Evolutionary conservation across 2,888 invertebrate species (phyloP), one percentile per base, ranked within the genome.

Genomic region (Drosophila anomalata): DNA sequence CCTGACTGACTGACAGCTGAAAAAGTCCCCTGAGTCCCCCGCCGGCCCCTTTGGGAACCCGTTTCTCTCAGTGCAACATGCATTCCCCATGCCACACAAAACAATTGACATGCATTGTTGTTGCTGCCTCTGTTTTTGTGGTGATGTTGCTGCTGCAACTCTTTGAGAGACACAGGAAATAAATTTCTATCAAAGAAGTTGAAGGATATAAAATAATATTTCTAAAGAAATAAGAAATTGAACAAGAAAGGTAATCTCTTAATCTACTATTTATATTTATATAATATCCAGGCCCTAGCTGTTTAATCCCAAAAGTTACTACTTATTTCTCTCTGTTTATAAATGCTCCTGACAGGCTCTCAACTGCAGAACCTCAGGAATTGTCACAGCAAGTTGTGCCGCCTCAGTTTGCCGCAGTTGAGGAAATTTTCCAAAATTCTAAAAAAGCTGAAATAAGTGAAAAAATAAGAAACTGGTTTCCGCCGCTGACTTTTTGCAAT

Each of bases 11-110:
- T 52, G 50, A 67, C 69, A 72, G 61, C 52, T 62, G 66, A 52
- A 71, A 72, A 72, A 77, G 84, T 80, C 78, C 63, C 75, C 71
- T 57, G 75, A 53, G 47, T 62, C 54, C 56, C 74, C 58, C 56
- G 12, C 50, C 5, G 46, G 2, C 17, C 31, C 47, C 39, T 57
- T 29, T 56, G 46, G 53, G 50, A 76, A 75, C 76, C 52, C 71
- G 85, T 83, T 81, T 79, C 61, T 47, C 52, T 62, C 72, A 44
- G 62, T 62, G 55, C 73, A 60, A 60, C 74, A 61, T 78, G 88
- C 89, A 88, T 89, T 89, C 88, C 79, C 84, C 74, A 67, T 87
- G 87, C 87, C 87, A 80, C 75, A 85, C 88, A 82, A 79, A 83
- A 82, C 88, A 88, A 85, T 88, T 88, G 84, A 88, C 84, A 79